phyloP scores from a whole-genome alignment of 2,888 invertebrate species.

The Nesidiocoris tenuis region DNA sequence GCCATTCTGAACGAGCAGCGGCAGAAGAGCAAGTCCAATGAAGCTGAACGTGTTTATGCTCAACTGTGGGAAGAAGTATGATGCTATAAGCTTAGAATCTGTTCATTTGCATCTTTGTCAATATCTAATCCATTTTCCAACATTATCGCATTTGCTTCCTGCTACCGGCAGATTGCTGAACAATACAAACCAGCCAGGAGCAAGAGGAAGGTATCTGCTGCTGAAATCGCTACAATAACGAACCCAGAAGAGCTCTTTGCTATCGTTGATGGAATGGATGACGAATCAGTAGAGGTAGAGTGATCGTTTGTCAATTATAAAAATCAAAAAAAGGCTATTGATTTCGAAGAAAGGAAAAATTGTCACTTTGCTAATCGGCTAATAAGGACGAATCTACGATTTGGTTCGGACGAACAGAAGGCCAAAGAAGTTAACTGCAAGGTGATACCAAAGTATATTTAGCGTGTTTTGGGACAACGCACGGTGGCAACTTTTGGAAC shows the following conservation, averaged over 20 bases:
- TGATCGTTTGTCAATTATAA: background rate
- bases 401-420: too few species aligned
- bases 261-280: background rate
- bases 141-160: too few species aligned
- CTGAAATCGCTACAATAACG: background rate
- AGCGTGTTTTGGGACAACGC: too few species aligned
- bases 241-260: background rate
- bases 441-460: too few species aligned
- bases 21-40: slow-evolving; percentile 35
- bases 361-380: too few species aligned
- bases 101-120: too few species aligned
- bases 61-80: slow-evolving; percentile 43
- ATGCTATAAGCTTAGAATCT: too few species aligned
- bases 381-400: too few species aligned
- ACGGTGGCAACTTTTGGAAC: too few species aligned
- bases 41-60: slow-evolving; percentile 44
- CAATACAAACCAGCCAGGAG: background rate
- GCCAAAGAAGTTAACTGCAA: too few species aligned
- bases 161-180: background rate
- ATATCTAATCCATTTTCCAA: too few species aligned
- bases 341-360: too few species aligned
- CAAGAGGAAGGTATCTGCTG: background rate
- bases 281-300: background rate
- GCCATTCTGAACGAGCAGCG: slow-evolving; percentile 1
- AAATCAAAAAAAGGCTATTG: background rate